Conservation (phyloP, 2,797 vertebrate genomes). For the Pachyuromys duprasi region DNA sequence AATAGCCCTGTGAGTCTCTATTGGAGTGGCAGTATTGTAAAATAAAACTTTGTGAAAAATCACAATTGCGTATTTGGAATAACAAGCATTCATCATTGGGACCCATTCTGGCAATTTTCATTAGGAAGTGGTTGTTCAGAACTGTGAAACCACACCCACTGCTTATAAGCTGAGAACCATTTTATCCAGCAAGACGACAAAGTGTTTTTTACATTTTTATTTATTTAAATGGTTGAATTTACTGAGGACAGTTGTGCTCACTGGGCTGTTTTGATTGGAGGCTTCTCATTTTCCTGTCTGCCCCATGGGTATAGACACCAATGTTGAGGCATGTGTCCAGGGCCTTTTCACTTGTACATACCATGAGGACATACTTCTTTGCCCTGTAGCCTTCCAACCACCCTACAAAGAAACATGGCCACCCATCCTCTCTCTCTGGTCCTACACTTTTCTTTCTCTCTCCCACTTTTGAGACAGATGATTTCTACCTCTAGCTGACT, state of each 20-base stretch:
- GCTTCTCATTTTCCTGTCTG: neutral
- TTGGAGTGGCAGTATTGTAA: neutral
- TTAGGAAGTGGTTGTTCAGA: neutral
- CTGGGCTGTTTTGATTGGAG: neutral
- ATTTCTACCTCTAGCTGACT: neutral
- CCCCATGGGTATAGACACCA: neutral
- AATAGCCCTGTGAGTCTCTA: neutral
- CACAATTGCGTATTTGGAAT: neutral
- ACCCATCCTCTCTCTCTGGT: neutral
- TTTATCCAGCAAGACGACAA: neutral
- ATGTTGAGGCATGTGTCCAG: neutral
- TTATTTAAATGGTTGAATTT: neutral
- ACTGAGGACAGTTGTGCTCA: neutral
- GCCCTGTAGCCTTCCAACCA: neutral
- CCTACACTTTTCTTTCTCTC: neutral
- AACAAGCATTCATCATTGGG: neutral
- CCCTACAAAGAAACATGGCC: neutral
- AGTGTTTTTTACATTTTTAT: neutral
- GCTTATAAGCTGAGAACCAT: neutral
- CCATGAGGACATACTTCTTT: neutral
- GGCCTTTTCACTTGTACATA: neutral
- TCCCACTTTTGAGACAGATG: neutral
- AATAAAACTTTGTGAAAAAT: constrained; percentile 28
- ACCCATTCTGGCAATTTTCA: neutral
- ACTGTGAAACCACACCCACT: neutral